Percentiles rank a stretch among this genome's conserved stretches.
These are phyloP conservation scores for Ciconia nigra DNA, from an alignment of 2,797 vertebrate genomes.

Conservation along the genomic window DNA sequence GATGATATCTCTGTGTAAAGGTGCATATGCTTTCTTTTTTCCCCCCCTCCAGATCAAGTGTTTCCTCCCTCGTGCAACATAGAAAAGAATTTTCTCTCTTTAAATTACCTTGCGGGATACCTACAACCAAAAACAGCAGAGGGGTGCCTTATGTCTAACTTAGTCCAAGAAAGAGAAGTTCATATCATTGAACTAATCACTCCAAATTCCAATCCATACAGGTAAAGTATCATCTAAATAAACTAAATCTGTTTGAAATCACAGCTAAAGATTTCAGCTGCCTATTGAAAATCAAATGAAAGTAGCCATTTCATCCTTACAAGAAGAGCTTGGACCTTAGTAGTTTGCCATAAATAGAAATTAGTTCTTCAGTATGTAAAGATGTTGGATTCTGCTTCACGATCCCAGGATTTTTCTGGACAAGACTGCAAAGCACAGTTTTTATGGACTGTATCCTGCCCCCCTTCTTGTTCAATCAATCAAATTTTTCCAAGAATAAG, in stretches of 20 bases:
- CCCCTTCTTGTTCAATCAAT: not conserved
- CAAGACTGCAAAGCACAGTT: not conserved
- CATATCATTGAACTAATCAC: slow-evolving; percentile 93
- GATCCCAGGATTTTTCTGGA: not conserved
- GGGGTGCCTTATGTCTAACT: slow-evolving; percentile 84
- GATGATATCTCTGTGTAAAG: not conserved
- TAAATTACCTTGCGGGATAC: slow-evolving; percentile 97
- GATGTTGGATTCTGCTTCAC: not conserved
- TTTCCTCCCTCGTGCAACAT: slow-evolving; percentile 90
- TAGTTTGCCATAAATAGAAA: not conserved
- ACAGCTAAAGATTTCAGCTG: not conserved
- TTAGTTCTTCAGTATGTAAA: not conserved
- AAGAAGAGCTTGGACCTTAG: not conserved
- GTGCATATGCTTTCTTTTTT: not conserved
- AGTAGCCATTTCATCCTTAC: not conserved
- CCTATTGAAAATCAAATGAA: not conserved
- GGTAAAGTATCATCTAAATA: slow-evolving; percentile 57
- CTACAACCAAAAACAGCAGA: slow-evolving; percentile 85
- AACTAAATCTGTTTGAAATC: not conserved
- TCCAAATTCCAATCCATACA: slow-evolving; percentile 89
- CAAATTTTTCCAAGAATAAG: not conserved
- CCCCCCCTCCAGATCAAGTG: slow-evolving; percentile 79
- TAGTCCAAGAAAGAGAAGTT: slow-evolving; percentile 81
- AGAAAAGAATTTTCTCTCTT: slow-evolving; percentile 91
- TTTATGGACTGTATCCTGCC: not conserved